Base-by-base conservation (phyloP, 2,888 invertebrate species). In the Hemaris fuciformis region DNA sequence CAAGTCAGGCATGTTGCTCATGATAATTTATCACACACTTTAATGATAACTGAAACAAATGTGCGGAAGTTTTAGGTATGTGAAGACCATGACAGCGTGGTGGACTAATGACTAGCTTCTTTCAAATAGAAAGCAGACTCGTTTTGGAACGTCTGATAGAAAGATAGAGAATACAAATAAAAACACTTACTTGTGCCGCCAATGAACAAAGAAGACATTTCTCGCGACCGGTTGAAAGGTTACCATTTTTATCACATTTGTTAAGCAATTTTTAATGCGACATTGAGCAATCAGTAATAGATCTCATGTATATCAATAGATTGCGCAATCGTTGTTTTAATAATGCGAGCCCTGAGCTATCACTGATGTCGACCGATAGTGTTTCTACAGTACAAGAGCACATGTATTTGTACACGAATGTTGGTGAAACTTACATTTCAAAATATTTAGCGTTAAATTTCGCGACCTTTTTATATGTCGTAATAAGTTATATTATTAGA, bases 201-300 rank as follows among this genome's bases (percentile, higher is more conserved):
- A 31, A 3, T 31, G 10, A 18, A 1, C 53, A 18, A 31, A 31
- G 31, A 18, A 27, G 31, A 53, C 53, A 53, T 53, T 53, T 31
- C 53, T 53, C 27, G 27, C 18, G 10, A 18, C 27, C 0, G 31
- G 15, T 53, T n/a, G 18, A 18, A 53, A 53, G 18, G 53, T 53
- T 18, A 45, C 34, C 43, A 42, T 63, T 66, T 66, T 62, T 67
- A 66, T 63, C 38, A 62, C 63, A 62, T 64, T 23, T 61, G 15
- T 69, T 69, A 43, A 62, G 64, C 43, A 64, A 64, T 48, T 61
- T 64, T 27, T 62, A 8, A 53, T 31, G 18, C 31, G 10, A 53
- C 2, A 10, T 53, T 53, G 18, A 0, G 18, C 53, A 31, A 53
- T 13, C 1, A 22, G 23, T 31, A 53, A 53, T 53, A 53, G 53